Base-by-base conservation (phyloP, 2,888 invertebrate genomes). In the Tenthredo distinguenda region DNA sequence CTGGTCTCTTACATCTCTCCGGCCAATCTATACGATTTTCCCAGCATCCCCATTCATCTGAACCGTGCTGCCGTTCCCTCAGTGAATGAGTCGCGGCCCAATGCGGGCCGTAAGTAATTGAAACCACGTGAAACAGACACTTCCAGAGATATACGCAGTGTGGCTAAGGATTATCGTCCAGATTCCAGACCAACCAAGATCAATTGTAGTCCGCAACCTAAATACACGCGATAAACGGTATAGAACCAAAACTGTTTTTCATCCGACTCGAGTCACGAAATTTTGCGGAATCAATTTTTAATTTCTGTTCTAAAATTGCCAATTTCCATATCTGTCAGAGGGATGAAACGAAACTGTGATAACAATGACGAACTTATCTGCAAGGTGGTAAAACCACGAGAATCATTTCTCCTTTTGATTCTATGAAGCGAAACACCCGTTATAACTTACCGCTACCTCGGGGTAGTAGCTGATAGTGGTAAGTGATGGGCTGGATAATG, bases 401-500 rank as follows among this genome's bases (percentile, higher is more conserved):
- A n/a, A 47, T 47, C 18, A 47, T 77, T 55, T 34, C 15, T 55
- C 55, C 55, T 18, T 26, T 50, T 31, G 62, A 77, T 31, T n/a
- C 40, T 81, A 86, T 40, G 68, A 15, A 55, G 40, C 71, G 86
- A 85, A 86, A 87, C 87, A 86, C 84, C 83, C 84, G 86, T 87
- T 86, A 87, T 88, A 88, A 87, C 87, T 88, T 84, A 87, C 84
- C 76, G 84, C 31, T 79, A 84, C 86, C 77, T 26, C 85, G 74
- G 85, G 84, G 79, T 86, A 86, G 86, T 86, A 85, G 86, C 81
- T 86, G 92, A 91, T 91, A 92, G 90, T 87, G 86, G 92, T 93
- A 93, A 93, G 93, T 93, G 91, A 93, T 93, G 91, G 91, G 90
- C 89, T 85, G 88, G 90, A 88, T 93, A 93, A 93, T 93, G 93